Evolutionary conservation across 2,797 vertebrate species (phyloP).

Genomic region (Limnodromus scolopaceus): DNA sequence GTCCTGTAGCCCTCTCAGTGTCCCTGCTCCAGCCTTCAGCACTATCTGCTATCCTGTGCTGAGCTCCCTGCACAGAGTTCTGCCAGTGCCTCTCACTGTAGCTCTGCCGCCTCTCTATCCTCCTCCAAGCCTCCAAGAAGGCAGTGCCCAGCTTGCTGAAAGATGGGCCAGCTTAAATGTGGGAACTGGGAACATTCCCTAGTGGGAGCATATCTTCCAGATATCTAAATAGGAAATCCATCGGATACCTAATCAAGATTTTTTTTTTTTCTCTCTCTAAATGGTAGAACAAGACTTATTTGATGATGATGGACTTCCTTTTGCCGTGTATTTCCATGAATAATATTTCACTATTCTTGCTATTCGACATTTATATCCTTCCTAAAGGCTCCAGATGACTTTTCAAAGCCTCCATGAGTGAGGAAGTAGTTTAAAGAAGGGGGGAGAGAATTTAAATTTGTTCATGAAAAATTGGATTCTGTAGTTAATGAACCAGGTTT

Average conservation of each 20-base stretch:
- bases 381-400: conserved; percentile 7
- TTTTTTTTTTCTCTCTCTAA: background rate
- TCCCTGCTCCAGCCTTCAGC: background rate
- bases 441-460: background rate
- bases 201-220: background rate
- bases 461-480: background rate
- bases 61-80: background rate
- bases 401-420: background rate
- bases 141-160: background rate
- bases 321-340: background rate
- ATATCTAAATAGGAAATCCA: background rate
- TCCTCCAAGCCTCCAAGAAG: background rate
- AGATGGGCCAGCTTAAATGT: background rate
- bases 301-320: background rate
- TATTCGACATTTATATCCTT: background rate
- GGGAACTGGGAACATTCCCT: background rate
- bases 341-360: conserved; percentile 14
- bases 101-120: background rate
- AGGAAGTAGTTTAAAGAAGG: background rate
- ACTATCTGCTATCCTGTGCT: background rate
- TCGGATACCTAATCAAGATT: background rate
- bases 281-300: background rate
- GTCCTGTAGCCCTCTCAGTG: background rate
- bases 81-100: background rate
- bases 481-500: conserved; percentile 22